Evolutionary conservation across 2,797 vertebrate species (phyloP), one percentile per base, ranked within the genome.

Genomic region (Urocyon cinereoargenteus): DNA sequence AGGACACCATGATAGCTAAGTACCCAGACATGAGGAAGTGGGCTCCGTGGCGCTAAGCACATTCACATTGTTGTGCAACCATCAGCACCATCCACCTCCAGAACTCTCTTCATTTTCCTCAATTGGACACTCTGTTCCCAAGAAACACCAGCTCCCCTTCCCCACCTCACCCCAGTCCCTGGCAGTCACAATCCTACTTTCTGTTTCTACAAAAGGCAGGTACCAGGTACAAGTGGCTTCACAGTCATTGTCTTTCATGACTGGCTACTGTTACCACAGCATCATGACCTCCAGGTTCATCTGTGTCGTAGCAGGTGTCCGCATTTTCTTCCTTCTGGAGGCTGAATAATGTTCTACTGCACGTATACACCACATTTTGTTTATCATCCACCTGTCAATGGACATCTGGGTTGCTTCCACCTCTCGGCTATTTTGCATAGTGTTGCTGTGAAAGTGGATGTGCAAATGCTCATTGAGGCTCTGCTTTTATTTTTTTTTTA

Each of bases 121-220:
- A 34, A 34, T 8, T 18, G 40, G 40, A 10, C n/a, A 49, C 68
- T 15, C 53, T 6, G 7, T 7, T 10, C 36, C 36, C 31, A 3
- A 3, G n/a, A 34, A 49, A 51, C 22, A 28, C 0, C 9, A 15
- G 0, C 2, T 1, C 6, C 15, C 3, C 0, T 31, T 31, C 40
- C 19, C 34, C 34, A 21, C 68, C 21, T 45, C 24, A n/a, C 34
- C 3, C 83, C 40, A 13, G 40, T 2, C 59, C 10, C 22, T 6
- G 31, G 49, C 62, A 26, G 0, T 40, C 55, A 10, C 15, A 1
- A 0, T 14, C 34, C 55, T 21, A 11, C 13, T 49, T 13, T 82
- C 51, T 19, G 40, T 21, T 8, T 36, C 78, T 45, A 7, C 3
- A 28, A 26, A 14, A 11, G 51, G 73, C 45, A 31, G 15, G 5